Evolutionary conservation across 2,888 invertebrate species (phyloP).

Genomic region (Eurytoma californica): DNA sequence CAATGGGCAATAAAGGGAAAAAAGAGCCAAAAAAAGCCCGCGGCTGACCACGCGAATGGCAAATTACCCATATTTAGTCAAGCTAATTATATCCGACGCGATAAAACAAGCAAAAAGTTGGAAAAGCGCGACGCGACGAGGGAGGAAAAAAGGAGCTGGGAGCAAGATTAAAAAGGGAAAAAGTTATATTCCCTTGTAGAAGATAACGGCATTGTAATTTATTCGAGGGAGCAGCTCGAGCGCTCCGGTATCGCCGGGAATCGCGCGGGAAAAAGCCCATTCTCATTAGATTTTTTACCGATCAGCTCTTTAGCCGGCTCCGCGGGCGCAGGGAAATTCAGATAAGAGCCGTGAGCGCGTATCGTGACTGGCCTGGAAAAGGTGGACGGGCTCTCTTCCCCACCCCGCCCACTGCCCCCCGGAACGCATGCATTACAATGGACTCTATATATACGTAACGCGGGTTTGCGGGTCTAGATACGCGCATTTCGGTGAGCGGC

Average conservation of each 20-base stretch:
- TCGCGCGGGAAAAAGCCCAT: constrained; percentile 30
- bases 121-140: neutral
- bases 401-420: neutral
- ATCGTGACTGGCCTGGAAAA: constrained; percentile 41
- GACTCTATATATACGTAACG: neutral
- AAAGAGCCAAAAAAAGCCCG: constrained; percentile 1
- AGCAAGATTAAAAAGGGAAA: neutral
- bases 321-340: constrained; percentile 42
- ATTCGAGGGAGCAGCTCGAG: constrained; percentile 12
- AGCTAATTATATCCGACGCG: constrained; percentile 15
- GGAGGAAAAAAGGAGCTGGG: neutral
- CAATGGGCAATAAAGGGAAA: constrained; percentile 12
- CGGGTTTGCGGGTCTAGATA: too few species aligned
- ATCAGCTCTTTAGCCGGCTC: constrained; percentile 5
- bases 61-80: constrained; percentile 24
- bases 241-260: constrained; percentile 27
- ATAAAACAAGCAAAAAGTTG: constrained; percentile 8
- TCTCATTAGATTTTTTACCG: constrained; percentile 47
- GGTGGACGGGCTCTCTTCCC: neutral
- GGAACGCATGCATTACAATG: constrained; percentile 48
- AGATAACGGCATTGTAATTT: constrained; percentile 46
- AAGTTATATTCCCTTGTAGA: constrained; percentile 28
- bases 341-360: constrained; percentile 38
- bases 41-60: constrained; percentile 5
- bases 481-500: too few species aligned